Evolutionary conservation across 2,888 invertebrate genomes (phyloP).

Genomic region (Lasioglossum figueresi): DNA sequence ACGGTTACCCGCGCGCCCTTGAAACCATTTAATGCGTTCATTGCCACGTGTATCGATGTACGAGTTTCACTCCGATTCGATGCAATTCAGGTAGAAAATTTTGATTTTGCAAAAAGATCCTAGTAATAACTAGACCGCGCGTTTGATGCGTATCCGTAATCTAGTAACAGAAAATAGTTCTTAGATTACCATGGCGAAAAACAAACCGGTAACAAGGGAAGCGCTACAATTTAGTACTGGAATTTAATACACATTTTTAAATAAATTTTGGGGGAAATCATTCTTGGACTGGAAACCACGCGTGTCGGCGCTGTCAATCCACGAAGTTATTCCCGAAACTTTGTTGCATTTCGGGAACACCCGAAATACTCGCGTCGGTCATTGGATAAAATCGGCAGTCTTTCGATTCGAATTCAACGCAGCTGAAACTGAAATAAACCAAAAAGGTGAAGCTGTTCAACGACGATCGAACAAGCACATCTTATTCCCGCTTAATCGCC

Average conservation of each 20-base stretch:
- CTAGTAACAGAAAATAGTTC: too few relatives aligned
- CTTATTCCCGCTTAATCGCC: background rate
- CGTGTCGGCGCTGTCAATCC: background rate
- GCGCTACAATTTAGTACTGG: too few relatives aligned
- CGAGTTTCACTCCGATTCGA: too few relatives aligned
- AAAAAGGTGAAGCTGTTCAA: background rate
- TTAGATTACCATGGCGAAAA: too few relatives aligned
- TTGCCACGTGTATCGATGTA: background rate
- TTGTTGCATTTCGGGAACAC: background rate
- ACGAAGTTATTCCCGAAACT: constrained; percentile 1
- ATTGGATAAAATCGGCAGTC: background rate
- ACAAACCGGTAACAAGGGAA: too few relatives aligned
- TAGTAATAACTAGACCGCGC: too few relatives aligned
- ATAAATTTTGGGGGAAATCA: background rate
- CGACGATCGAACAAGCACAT: background rate
- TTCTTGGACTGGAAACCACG: background rate
- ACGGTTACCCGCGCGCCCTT: background rate
- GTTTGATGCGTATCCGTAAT: too few relatives aligned
- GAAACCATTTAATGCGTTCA: background rate
- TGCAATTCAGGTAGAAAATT: too few relatives aligned
- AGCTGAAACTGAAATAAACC: background rate
- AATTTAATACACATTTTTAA: background rate
- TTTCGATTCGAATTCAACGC: background rate
- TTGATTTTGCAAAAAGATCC: too few relatives aligned
- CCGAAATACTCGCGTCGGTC: background rate